These are phyloP conservation scores for Sarcophaga rosellei DNA, from an alignment of 2,888 invertebrate genomes.

Conservation along the genomic window DNA sequence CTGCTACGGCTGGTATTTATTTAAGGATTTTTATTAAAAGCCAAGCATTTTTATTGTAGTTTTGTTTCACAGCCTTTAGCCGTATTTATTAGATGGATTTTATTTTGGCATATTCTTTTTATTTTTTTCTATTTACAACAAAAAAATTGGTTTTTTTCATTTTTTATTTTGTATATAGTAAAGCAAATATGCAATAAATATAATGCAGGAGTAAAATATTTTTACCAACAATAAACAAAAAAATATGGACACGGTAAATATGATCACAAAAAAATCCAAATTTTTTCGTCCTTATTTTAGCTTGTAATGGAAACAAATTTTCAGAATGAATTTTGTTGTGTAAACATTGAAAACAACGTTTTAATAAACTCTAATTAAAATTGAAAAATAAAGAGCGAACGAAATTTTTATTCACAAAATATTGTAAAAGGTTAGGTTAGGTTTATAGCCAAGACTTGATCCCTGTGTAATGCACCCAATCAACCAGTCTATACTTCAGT, in stretches of 20 bases:
- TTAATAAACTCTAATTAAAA: constrained; percentile 59
- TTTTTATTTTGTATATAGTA: neutral
- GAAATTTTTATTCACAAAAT: neutral
- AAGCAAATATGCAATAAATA: constrained; percentile 46
- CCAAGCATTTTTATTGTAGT: neutral
- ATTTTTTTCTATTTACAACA: neutral
- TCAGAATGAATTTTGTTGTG: too few relatives aligned
- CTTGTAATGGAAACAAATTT: neutral
- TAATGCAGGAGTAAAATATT: constrained; percentile 2
- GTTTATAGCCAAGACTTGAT: too few relatives aligned
- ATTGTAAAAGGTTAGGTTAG: too few relatives aligned
- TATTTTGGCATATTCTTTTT: neutral
- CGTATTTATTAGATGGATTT: neutral
- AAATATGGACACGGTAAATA: constrained; percentile 25
- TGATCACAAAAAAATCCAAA: neutral
- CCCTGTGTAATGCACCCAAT: too few relatives aligned
- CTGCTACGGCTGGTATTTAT: neutral
- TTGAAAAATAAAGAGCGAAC: constrained; percentile 18
- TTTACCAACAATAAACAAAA: constrained; percentile 47
- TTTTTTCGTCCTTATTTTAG: too few relatives aligned
- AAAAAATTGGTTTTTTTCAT: neutral
- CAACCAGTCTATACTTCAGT: too few relatives aligned
- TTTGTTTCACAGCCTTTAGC: neutral
- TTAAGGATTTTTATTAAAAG: neutral
- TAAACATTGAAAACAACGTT: constrained; percentile 5